Percentiles rank a stretch among this genome's conserved stretches.
phyloP scores from a whole-genome alignment of 2,888 invertebrate genomes.

The Oscheius myriophilus region DNA sequence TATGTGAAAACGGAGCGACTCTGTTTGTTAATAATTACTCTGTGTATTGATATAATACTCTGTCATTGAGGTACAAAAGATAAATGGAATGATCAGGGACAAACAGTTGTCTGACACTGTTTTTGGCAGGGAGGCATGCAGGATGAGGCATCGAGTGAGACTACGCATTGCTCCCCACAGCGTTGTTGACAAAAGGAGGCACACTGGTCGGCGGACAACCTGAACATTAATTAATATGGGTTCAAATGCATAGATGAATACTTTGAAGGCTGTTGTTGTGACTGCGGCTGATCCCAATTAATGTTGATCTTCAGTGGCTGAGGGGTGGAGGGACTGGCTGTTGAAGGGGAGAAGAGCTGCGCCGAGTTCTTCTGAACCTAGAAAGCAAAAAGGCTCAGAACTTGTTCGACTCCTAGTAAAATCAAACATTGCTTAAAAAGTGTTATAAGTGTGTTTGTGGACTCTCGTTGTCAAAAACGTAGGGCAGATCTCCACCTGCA shows the following conservation, averaged over 20 bases:
- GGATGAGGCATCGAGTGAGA: background rate
- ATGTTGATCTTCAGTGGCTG: slow-evolving; percentile 18
- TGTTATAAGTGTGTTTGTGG: too few species aligned
- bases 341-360: slow-evolving; percentile 37
- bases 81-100: slow-evolving; percentile 6
- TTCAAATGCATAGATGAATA: background rate
- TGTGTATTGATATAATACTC: slow-evolving; percentile 18
- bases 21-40: too few species aligned
- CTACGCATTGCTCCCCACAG: slow-evolving; percentile 28
- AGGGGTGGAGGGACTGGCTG: slow-evolving; percentile 1
- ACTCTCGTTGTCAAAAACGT: too few species aligned
- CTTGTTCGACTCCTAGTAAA: too few species aligned
- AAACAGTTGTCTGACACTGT: slow-evolving; percentile 20
- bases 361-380: slow-evolving; percentile 46
- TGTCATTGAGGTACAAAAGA: slow-evolving; percentile 9
- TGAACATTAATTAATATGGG: background rate
- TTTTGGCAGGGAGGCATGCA: slow-evolving; percentile 30
- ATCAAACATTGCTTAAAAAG: too few species aligned
- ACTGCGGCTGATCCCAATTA: slow-evolving; percentile 9
- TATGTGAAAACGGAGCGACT: too few species aligned
- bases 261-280: slow-evolving; percentile 9
- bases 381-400: background rate
- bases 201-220: slow-evolving; percentile 23
- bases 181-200: slow-evolving; percentile 22
- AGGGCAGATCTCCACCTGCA: too few species aligned